Evolutionary conservation across 2,113 vertebrate genomes (phyloP), one percentile per base, ranked within the genome.

Genomic region (Tyto alba): DNA sequence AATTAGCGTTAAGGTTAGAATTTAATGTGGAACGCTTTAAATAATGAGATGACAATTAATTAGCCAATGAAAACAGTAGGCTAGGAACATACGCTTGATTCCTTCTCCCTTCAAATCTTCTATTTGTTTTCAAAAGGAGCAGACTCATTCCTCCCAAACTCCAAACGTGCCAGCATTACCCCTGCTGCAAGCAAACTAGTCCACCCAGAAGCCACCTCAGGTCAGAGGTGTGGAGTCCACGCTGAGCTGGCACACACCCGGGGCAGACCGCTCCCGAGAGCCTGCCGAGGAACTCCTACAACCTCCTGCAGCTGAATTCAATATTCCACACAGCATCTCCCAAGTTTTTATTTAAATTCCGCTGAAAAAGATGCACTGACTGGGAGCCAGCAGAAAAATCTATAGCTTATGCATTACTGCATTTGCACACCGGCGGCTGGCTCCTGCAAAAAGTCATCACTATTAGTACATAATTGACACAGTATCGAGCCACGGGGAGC

Each of bases 311-410:
- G 43, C 1, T 12, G 2, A n/a, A 22, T 20, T 52, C 47, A 50
- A 26, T 14, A 45, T 29, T 41, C 40, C 66, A 56, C 14, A 25
- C 25, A 40, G 48, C 53, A 79, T 16, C 18, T 52, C 40, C 53
- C 56, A 50, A 21, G 50, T 22, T 43, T 27, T n/a, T 29, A 21
- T 6, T n/a, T 17, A 6, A 41, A 57, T 10, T 36, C 57, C 69
- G 7, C 16, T 59, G 41, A 26, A 34, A 72, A 38, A 0, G 0
- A 48, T 22, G 36, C 5, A 13, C 43, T 43, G 48, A 38, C 0
- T 62, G 63, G 53, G 34, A 76, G 47, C 21, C 68, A 55, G 78
- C 1, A 73, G 45, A 47, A n/a, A n/a, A 64, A 27, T 13, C 8
- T 1, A 2, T 22, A 34, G 36, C 32, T 23, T 25, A 17, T 5